Evolutionary conservation across 2,113 vertebrate genomes (phyloP), one percentile per base, ranked within the genome.

Genomic region (Phylloscopus trochiloides): DNA sequence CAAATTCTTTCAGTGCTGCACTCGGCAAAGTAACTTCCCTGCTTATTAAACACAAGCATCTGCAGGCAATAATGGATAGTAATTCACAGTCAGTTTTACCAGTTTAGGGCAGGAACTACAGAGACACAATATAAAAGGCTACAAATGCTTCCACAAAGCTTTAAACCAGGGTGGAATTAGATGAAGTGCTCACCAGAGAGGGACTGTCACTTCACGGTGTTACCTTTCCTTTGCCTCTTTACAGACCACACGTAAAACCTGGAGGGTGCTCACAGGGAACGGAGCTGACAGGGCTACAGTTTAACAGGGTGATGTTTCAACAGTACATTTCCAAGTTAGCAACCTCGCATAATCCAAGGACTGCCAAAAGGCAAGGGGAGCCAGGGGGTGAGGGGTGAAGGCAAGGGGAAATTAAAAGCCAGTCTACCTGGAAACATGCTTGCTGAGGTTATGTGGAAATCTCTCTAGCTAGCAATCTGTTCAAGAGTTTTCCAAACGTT

Each of bases 231-330:
- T 59, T 51, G 48, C 48, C 61, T 2, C 1, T 58, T 76, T 36
- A 40, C 2, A 75, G 77, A 68, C 79, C 70, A 52, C 67, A 74
- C 5, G 0, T 19, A 54, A 89, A 75, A 81, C 54, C 61, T 75
- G 73, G 65, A 90, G 71, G 66, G 66, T 45, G 50, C 74, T 82
- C 90, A 43, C 20, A 57, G 54, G 54, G 62, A 81, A 48, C 0
- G 0, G n/a, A 94, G 72, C 75, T 68, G 61, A 78, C 65, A 61
- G 45, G 31, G 57, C 81, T 42, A 10, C 19, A 78, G 34, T 76
- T 89, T 61, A 90, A 88, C 81, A 76, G 92, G 62, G 58, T 73
- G 87, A 90, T 47, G 73, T 94, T 97, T 95, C 93, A 91, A 80
- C 93, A 90, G 74, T 9, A 67, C 81, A 80, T 94, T 88, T 83